Evolutionary conservation across 2,888 invertebrate genomes (phyloP).

Genomic region (Heterodera filipjevi): DNA sequence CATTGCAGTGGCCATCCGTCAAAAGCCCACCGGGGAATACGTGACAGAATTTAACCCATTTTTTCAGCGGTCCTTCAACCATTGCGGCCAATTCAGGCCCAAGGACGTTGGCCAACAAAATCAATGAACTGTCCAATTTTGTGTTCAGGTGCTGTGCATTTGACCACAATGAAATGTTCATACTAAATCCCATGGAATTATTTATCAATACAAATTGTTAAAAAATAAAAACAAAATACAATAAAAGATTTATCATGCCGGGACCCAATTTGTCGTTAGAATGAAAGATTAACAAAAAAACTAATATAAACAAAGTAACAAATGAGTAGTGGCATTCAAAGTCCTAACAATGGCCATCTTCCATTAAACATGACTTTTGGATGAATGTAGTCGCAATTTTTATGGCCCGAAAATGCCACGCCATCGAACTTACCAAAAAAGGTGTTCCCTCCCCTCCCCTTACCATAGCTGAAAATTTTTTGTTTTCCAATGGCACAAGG

Average conservation of each 20-base stretch:
- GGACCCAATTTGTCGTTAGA: no score
- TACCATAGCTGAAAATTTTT: background rate
- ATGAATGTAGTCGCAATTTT: background rate
- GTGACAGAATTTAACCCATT: constrained; percentile 1
- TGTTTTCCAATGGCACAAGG: background rate
- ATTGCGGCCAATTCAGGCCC: background rate
- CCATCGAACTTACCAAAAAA: no score
- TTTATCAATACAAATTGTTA: no score
- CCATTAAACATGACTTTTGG: no score
- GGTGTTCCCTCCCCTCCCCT: no score
- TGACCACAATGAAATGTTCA: constrained; percentile 18
- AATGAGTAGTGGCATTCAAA: no score
- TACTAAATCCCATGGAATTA: background rate
- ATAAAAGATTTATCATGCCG: no score
- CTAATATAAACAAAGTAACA: no score
- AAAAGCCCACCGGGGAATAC: background rate
- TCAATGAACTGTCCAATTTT: background rate
- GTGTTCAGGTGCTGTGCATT: background rate
- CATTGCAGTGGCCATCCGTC: background rate
- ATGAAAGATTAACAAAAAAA: background rate
- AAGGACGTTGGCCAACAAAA: constrained; percentile 1
- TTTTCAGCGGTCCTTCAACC: background rate
- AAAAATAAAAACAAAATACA: background rate
- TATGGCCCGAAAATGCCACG: no score
- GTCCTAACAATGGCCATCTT: no score